Evolutionary conservation across 2,113 vertebrate species (phyloP).

Genomic region (Pomatorhinus ruficollis): DNA sequence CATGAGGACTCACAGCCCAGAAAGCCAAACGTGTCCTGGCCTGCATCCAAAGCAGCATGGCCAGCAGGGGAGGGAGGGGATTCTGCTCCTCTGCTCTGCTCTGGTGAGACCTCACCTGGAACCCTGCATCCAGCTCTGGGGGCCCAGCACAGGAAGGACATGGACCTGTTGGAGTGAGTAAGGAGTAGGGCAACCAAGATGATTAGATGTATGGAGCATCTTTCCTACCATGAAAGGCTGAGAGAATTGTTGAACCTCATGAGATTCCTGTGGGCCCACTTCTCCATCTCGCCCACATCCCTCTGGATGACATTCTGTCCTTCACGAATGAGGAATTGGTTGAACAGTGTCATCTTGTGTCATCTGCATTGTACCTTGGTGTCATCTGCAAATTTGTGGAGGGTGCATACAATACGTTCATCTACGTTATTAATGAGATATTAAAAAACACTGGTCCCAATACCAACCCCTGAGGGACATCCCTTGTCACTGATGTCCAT

Average conservation of each 20-base stretch:
- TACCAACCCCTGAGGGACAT: background rate
- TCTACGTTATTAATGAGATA: background rate
- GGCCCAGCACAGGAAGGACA: background rate
- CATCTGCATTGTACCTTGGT: no score
- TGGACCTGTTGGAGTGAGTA: background rate
- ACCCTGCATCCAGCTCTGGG: background rate
- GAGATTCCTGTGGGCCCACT: background rate
- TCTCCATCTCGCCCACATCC: background rate
- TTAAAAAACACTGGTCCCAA: background rate
- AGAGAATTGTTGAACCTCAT: background rate
- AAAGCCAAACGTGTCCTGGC: background rate
- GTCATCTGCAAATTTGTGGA: background rate
- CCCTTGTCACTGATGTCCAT: no score
- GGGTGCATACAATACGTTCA: background rate
- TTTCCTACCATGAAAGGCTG: background rate
- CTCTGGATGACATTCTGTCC: background rate
- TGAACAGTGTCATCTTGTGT: no score
- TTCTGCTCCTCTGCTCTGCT: background rate
- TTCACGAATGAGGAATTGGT: no score
- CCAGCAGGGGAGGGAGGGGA: background rate
- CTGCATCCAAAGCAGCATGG: background rate
- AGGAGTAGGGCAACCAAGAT: background rate
- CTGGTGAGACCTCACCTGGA: background rate
- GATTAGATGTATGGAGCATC: background rate
- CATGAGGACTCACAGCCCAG: fast-evolving